Conservation (phyloP, 2,888 invertebrate species). For the Imbricaverruca yamaguchii region DNA sequence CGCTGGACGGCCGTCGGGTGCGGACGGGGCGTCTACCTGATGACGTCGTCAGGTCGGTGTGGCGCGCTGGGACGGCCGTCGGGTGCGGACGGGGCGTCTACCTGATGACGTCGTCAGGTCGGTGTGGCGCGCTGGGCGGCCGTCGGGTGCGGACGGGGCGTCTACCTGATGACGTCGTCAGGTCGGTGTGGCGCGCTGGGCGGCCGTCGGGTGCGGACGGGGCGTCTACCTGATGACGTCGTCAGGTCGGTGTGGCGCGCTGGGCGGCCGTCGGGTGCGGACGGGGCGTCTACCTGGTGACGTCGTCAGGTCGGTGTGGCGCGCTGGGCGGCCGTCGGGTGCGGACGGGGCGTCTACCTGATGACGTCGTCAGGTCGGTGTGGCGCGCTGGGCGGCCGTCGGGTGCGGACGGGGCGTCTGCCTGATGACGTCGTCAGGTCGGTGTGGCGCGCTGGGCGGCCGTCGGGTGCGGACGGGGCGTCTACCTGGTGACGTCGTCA, state of each 20-base stretch:
- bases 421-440: constrained; percentile 73
- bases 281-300: constrained; percentile 91
- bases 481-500: constrained; percentile 84
- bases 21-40: constrained; percentile 80
- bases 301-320: constrained; percentile 54
- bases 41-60: constrained; percentile 62
- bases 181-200: constrained; percentile 38
- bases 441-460: neutral
- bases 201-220: too few species aligned
- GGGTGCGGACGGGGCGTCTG: constrained; percentile 64
- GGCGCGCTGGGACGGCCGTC: neutral
- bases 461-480: constrained; percentile 48
- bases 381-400: neutral
- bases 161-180: constrained; percentile 84
- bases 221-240: constrained; percentile 88
- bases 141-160: constrained; percentile 48
- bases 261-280: neutral
- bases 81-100: constrained; percentile 64
- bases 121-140: neutral
- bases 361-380: constrained; percentile 67
- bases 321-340: neutral
- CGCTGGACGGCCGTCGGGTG: neutral
- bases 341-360: constrained; percentile 73
- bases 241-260: constrained; percentile 48
- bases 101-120: constrained; percentile 73